phyloP scores from a whole-genome alignment of 1,140 invertebrate genomes.

The Drosophila burlai region DNA sequence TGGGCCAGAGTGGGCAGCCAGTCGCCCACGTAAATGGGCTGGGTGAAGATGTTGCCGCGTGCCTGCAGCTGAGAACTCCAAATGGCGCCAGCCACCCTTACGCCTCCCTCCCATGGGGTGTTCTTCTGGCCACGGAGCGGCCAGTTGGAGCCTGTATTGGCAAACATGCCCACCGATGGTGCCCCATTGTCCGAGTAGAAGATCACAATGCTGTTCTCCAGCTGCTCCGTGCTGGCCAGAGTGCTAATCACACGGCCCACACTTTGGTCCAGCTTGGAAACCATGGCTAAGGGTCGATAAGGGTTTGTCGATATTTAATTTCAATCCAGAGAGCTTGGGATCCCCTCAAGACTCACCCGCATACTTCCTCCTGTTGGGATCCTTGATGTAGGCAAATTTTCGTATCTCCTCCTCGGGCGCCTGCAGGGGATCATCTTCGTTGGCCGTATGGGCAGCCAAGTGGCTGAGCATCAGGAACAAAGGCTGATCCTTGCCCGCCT shows the following conservation, averaged over 20 bases:
- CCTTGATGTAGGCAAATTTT: conserved; percentile 91
- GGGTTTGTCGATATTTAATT: neutral
- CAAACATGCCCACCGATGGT: conserved; percentile 89
- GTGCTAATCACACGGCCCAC: conserved; percentile 91
- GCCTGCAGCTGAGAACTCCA: conserved; percentile 89
- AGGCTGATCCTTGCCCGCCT: conserved; percentile 87
- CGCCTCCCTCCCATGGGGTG: conserved; percentile 94
- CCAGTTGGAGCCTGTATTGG: conserved; percentile 94
- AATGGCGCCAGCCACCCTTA: conserved; percentile 91
- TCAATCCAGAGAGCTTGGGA: neutral
- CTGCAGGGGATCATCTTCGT: conserved; percentile 89
- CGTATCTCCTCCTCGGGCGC: conserved; percentile 91
- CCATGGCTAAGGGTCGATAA: conserved; percentile 88
- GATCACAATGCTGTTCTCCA: conserved; percentile 90
- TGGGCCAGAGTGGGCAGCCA: conserved; percentile 94
- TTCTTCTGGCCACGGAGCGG: conserved; percentile 93
- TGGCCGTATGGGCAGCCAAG: conserved; percentile 91
- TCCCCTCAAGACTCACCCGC: conserved; percentile 88
- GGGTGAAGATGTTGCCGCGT: conserved; percentile 88
- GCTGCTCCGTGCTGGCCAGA: conserved; percentile 88
- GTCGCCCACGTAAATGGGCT: conserved; percentile 93
- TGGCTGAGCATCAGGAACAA: conserved; percentile 93
- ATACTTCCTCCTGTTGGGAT: conserved; percentile 90
- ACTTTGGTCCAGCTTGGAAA: conserved; percentile 94
- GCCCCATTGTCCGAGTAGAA: conserved; percentile 93